These are phyloP conservation scores for Oryzias celebensis DNA, from an alignment of 2,113 vertebrate genomes.

Conservation along the genomic window DNA sequence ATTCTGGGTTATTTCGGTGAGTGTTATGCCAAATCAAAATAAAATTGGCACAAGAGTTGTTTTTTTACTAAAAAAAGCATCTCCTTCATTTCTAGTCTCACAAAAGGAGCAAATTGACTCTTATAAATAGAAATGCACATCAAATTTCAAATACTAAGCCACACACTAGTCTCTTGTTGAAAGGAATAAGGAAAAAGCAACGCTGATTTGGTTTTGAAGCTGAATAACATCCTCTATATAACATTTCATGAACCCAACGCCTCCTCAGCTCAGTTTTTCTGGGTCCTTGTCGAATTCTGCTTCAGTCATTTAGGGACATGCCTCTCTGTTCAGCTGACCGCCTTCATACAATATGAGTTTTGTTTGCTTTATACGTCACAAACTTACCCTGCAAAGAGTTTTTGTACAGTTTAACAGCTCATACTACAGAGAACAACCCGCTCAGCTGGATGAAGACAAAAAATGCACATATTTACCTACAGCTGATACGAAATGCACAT, in stretches of 20 bases:
- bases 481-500: neutral
- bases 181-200: too few relatives aligned
- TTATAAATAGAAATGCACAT: too few relatives aligned
- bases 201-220: neutral
- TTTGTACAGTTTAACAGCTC: conserved; percentile 27
- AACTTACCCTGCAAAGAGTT: conserved; percentile 1
- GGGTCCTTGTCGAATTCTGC: conserved; percentile 27
- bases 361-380: conserved; percentile 48
- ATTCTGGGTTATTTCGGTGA: too few relatives aligned
- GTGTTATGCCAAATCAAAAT: too few relatives aligned
- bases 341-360: conserved; percentile 42
- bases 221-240: conserved; percentile 23
- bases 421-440: neutral
- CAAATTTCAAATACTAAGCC: too few relatives aligned
- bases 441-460: neutral
- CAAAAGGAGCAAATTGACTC: too few relatives aligned
- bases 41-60: too few relatives aligned
- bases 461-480: neutral
- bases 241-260: conserved; percentile 14
- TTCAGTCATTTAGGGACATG: conserved; percentile 9
- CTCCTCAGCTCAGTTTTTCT: conserved; percentile 23
- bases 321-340: conserved; percentile 53
- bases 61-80: too few relatives aligned
- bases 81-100: too few relatives aligned
- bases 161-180: too few relatives aligned